Base-by-base conservation (phyloP, 1,140 invertebrate species). In the Macrobrachium nipponense region DNA sequence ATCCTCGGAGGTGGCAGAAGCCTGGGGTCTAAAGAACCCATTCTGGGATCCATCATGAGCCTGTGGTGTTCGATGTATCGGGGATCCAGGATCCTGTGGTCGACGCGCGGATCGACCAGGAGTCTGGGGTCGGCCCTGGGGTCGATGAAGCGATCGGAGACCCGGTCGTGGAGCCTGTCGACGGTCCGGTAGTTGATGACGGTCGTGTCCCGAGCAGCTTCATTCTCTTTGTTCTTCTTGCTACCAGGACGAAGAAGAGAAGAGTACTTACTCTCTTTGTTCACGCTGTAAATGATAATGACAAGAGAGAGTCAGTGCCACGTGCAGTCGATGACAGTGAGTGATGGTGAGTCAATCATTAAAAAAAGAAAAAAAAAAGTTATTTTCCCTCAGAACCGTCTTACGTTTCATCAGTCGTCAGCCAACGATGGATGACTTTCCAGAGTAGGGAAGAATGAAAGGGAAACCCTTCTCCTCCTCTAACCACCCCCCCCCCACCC, bases 161-260 rank as follows among this genome's bases (percentile, higher is more conserved):
- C 59, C 20, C 83, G 83, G 66, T 86, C 77, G 66, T 80, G 60
- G 23, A 86, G 83, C 60, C 83, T 59, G 68, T 86, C 83, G 18
- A 86, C 62, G 11, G 83, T 86, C n/a, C 83, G 83, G 77, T 86
- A 86, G 77, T 86, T 86, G 77, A 86, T 86, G 77, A 86, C 77
- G 23, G 68, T 70, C 15, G 82, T 85, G 82, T 59, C 62, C 2
- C 60, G 14, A 15, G 44, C 62, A 15, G 44, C 62, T 14, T 73
- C 66, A 68, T 86, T 86, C 60, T 86, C 83, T 68, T 86, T 86
- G 83, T 86, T 79, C 77, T 86, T 86, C 76, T 86, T 79, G 76
- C 51, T 27, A 8, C 44, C 44, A 58, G 78, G 44, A 17, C 83
- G 83, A 8, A 86, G 77, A 23, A 86, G 58, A 7, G 83, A 86